A percentile compares a stretch with the other conserved stretches of the same genome.
These are phyloP conservation scores for Pseudomyrmex dendroicus DNA, from an alignment of 1,140 invertebrate genomes.

Conservation along the genomic window DNA sequence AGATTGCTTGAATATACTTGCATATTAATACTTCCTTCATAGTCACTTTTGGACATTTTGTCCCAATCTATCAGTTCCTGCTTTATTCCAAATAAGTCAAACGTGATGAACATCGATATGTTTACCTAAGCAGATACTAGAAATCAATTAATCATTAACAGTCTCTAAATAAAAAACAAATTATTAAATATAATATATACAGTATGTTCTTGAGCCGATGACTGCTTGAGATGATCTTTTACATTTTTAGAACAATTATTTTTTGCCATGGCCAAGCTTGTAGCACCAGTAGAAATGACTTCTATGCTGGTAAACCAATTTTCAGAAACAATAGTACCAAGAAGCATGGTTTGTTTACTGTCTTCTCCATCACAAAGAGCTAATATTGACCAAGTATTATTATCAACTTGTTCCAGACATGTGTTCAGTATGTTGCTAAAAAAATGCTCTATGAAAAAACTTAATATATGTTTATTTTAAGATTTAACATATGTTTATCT, in stretches of 20 bases:
- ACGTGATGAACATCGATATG: conserved; percentile 64
- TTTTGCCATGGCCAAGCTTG: conserved; percentile 62
- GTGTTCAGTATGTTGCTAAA: conserved; percentile 54
- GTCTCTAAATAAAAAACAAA: background rate
- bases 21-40: conserved; percentile 75
- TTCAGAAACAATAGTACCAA: conserved; percentile 70
- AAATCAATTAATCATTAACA: conserved; percentile 30
- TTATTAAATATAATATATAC: conserved; percentile 57
- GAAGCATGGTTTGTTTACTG: conserved; percentile 66
- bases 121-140: conserved; percentile 56
- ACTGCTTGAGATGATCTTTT: conserved; percentile 65
- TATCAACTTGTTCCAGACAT: conserved; percentile 33
- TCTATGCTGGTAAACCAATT: conserved; percentile 74
- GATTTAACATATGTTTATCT: background rate
- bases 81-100: conserved; percentile 77
- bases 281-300: conserved; percentile 54
- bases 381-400: conserved; percentile 72
- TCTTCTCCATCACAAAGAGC: conserved; percentile 75
- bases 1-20: conserved; percentile 71
- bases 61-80: conserved; percentile 69
- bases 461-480: no score
- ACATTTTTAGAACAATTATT: conserved; percentile 51
- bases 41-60: conserved; percentile 68
- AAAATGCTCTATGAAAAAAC: background rate
- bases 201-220: conserved; percentile 56